Evolutionary conservation across 2,113 vertebrate genomes (phyloP), one percentile per base, ranked within the genome.

Genomic region (Prochilodus magdalenae): DNA sequence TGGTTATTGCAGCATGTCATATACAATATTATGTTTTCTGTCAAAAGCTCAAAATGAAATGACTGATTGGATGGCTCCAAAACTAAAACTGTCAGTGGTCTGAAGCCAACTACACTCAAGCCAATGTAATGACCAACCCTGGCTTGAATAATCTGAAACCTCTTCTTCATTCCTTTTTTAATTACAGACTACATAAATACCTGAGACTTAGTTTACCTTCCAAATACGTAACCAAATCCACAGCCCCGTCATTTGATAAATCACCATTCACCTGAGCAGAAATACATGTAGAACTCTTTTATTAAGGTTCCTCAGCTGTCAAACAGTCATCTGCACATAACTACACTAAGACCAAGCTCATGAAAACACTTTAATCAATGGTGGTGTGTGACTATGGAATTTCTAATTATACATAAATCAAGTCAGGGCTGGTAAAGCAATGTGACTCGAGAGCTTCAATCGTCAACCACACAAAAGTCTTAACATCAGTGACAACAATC

Each of bases 351-450:
- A 36, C 27, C n/a, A 15, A 51, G 57, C 80, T 82, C 70, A 63
- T 79, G 16, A 44, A 40, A 85, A 72, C 53, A 79, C 11, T 33
- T 73, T 30, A 85, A 83, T 85, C 65, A 33, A 76, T 75, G 80
- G 77, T 75, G 27, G 75, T 79, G 76, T 80, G 65, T 80, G 72
- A 65, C 40, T 74, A 51, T 5, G 15, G 77, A 83, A 66, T 72
- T 71, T 47, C 84, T 83, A 79, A 85, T 85, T 80, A 85, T 67
- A 66, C 70, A 75, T 80, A 80, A 85, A 76, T 81, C 55, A 83
- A 80, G 76, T 82, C 80, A 83, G 80, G 57, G 80, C 51, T 27
- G 59, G 62, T 71, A 62, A 75, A 49, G 71, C 57, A 70, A 27
- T 20, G 60, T 13, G 71, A 40, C 53, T 79, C 79, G 40, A 12